Conservation (phyloP, 30 jellyfish, hydroid and myxozoan species). For the Chrysaora quinquecirrha region DNA sequence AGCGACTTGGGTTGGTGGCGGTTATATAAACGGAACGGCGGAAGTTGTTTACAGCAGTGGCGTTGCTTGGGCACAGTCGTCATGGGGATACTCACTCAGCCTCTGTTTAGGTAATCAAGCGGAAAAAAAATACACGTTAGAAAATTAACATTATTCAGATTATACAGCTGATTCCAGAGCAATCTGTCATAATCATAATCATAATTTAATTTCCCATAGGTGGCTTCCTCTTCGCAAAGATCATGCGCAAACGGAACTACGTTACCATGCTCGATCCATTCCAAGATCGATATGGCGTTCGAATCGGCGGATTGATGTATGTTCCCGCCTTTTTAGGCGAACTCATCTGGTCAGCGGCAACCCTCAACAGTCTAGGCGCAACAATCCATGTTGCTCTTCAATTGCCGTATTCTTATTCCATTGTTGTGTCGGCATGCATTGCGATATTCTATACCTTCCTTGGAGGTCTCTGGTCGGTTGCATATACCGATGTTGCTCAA, state of each 20-base stretch:
- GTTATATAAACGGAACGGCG: slow-evolving; percentile 98
- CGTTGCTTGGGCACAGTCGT: slow-evolving; percentile 98
- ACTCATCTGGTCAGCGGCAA: slow-evolving; percentile 98
- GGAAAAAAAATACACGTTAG: too few relatives aligned
- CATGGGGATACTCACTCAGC: slow-evolving; percentile 99
- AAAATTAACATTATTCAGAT: too few relatives aligned
- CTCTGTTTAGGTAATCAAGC: slow-evolving; percentile 81
- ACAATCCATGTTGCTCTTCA: slow-evolving; percentile 91
- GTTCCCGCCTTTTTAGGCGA: slow-evolving; percentile 99
- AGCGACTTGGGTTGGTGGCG: slow-evolving; percentile 99
- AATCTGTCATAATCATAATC: too few relatives aligned
- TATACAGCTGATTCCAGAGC: too few relatives aligned
- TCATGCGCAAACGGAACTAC: slow-evolving; percentile 97
- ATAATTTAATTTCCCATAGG: too few relatives aligned
- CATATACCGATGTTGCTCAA: slow-evolving; percentile 99
- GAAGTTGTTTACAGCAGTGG: slow-evolving; percentile 92
- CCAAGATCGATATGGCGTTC: slow-evolving; percentile 95
- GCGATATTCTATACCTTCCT: slow-evolving; percentile 97
- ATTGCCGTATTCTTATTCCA: slow-evolving; percentile 64
- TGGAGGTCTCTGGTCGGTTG: slow-evolving; percentile 99
- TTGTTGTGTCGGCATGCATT: slow-evolving; percentile 96
- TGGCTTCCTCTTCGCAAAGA: slow-evolving; percentile 96
- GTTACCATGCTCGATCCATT: slow-evolving; percentile 98
- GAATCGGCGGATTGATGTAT: slow-evolving; percentile 95
- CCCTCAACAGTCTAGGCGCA: slow-evolving; percentile 98